Conservation (phyloP, 2,113 vertebrate genomes). For the Emydocephalus ijimae region DNA sequence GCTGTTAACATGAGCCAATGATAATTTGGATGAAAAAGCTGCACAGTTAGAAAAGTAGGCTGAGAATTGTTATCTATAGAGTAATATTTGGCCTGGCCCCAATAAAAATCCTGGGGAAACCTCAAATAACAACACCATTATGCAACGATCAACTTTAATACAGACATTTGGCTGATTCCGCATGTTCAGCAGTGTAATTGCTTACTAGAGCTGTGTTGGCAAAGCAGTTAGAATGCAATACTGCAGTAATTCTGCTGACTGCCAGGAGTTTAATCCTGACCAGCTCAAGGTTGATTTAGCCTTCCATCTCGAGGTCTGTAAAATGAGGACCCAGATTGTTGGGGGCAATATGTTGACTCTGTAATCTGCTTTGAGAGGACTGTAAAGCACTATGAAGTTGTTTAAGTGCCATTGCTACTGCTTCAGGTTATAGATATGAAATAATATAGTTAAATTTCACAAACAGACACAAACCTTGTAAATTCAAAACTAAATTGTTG, state of each 20-base stretch:
- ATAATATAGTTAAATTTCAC: background rate
- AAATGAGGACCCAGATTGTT: background rate
- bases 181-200: background rate
- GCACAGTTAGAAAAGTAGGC: background rate
- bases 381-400: background rate
- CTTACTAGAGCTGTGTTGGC: background rate
- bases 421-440: background rate
- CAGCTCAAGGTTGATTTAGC: background rate
- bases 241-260: background rate
- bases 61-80: background rate
- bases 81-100: background rate
- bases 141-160: background rate
- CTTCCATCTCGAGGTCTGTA: background rate
- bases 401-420: background rate
- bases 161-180: background rate
- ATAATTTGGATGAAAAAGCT: background rate
- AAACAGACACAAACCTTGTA: background rate
- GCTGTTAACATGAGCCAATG: background rate
- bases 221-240: background rate
- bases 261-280: background rate
- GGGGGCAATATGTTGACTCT: background rate
- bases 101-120: background rate
- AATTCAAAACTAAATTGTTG: background rate
- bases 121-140: background rate
- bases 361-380: background rate